Base-by-base conservation (phyloP, 2,797 vertebrate species). In the Podarcis siculus region DNA sequence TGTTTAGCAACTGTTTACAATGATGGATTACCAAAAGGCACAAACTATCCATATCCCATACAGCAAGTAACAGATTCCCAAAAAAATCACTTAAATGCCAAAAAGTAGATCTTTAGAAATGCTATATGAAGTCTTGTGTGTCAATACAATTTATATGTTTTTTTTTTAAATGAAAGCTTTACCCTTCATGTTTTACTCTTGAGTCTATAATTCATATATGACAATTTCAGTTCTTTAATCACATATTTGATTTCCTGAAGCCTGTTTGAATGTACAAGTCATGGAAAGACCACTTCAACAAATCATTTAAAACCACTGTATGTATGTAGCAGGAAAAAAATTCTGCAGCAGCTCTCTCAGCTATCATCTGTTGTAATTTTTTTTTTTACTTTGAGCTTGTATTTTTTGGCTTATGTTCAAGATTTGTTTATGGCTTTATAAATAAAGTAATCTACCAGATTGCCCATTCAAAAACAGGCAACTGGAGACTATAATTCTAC, bases 361-460 rank as follows among this genome's bases (percentile, higher is more conserved):
- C 83, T 86, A 87, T 73, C 86, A 92, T 76, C 88, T 89, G 90
- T 77, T 95, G 87, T 92, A 89, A 90, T 92, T 95, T 94, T 84
- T 71, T 83, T 86, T 87, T 90, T 94, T 91, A 94, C 80, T 93
- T 93, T 87, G 77, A 90, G 91, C 96, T 95, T 96, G 89, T 95
- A 93, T 90, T 94, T 94, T 95, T 94, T 93, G 83, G 91, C 96
- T 95, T 94, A 90, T 94, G 87, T 95, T 94, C 92, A 91, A 94
- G 96, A 92, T 92, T 93, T 96, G 95, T 95, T 96, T 95, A 95
- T 95, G 94, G 94, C 95, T 94, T 96, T 96, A 95, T 96, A 96
- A 96, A 96, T 94, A 96, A 96, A 96, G 82, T 94, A 90, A 93
- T 93, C 81, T 95, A 91, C 91, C 93, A 95, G 92, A 89, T 58